These are phyloP conservation scores for Cirrhinus mrigala DNA, from an alignment of 2,797 vertebrate species.

Conservation along the genomic window DNA sequence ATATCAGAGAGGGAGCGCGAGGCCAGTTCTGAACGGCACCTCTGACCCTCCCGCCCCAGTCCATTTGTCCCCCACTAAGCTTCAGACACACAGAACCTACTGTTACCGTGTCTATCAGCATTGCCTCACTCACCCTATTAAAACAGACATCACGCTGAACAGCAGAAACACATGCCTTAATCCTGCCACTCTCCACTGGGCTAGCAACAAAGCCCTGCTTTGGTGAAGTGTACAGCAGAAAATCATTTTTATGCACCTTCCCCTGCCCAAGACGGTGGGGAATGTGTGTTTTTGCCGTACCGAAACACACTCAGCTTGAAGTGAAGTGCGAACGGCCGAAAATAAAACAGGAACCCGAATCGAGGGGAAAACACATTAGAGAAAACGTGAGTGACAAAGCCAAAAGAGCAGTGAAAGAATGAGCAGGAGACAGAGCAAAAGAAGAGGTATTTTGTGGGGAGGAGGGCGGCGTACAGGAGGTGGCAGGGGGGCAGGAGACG, in stretches of 20 bases:
- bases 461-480: constrained; percentile 56
- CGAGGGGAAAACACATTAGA: constrained; percentile 23
- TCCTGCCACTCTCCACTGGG: constrained; percentile 32
- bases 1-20: constrained; percentile 50
- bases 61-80: constrained; percentile 58
- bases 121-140: constrained; percentile 71
- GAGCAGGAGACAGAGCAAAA: constrained; percentile 59
- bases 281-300: constrained; percentile 54
- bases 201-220: constrained; percentile 68
- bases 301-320: constrained; percentile 71
- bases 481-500: constrained; percentile 72
- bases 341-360: constrained; percentile 62
- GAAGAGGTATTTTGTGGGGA: constrained; percentile 63
- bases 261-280: constrained; percentile 50
- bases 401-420: constrained; percentile 42
- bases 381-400: constrained; percentile 33
- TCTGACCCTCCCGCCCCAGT: constrained; percentile 41
- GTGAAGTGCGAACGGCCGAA: constrained; percentile 70
- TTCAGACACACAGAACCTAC: constrained; percentile 72
- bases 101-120: constrained; percentile 69
- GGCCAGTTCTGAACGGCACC: constrained; percentile 56
- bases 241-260: constrained; percentile 67
- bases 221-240: constrained; percentile 67
- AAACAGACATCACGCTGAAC: constrained; percentile 73
- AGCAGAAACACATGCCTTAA: constrained; percentile 60